Conservation (phyloP, 2,888 invertebrate species). For the Athalia circularis region DNA sequence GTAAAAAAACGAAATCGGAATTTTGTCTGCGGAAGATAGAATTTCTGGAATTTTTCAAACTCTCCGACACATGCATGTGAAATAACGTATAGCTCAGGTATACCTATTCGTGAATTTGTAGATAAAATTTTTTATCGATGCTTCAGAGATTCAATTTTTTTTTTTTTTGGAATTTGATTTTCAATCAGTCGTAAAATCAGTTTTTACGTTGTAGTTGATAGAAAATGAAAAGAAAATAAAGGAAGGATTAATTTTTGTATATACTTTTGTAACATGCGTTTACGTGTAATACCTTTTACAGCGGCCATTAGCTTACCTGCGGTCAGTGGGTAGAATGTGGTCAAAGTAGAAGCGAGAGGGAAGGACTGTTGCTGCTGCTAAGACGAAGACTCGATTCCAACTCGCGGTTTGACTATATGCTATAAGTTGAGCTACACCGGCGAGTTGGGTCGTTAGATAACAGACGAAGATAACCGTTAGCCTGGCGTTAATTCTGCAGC, state of each 20-base stretch:
- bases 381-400: slow-evolving; percentile 19
- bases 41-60: too few species aligned
- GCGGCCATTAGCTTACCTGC: slow-evolving; percentile 37
- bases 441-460: slow-evolving; percentile 41
- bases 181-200: neutral
- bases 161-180: too few species aligned
- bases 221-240: neutral
- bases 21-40: too few species aligned
- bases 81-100: too few species aligned
- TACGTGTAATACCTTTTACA: slow-evolving; percentile 7
- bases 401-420: neutral
- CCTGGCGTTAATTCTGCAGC: slow-evolving; percentile 44
- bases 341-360: slow-evolving; percentile 15
- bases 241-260: neutral
- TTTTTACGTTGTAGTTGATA: neutral
- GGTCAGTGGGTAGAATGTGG: slow-evolving; percentile 21
- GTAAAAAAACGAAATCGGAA: too few species aligned
- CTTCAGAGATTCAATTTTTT: too few species aligned
- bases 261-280: slow-evolving; percentile 4
- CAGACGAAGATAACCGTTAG: slow-evolving; percentile 46
- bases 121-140: too few species aligned
- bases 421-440: slow-evolving; percentile 13
- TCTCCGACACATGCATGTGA: too few species aligned
- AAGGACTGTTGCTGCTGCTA: neutral
- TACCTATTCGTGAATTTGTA: too few species aligned